Conservation (phyloP, 2,113 vertebrate species). For the Gallinago undulata region DNA sequence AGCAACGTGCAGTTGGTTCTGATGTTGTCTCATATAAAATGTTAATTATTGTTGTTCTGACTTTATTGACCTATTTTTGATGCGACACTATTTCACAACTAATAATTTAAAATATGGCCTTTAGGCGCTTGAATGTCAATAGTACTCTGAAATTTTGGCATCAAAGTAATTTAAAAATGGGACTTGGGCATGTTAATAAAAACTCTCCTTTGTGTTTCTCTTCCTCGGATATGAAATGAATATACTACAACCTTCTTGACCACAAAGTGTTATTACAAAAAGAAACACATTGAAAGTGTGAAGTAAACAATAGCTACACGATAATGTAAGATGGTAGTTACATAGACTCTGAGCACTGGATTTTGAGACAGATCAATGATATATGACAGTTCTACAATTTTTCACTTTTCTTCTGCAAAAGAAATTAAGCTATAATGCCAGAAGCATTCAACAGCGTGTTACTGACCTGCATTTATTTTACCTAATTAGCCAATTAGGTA, state of each 20-base stretch:
- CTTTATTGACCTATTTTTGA: not conserved
- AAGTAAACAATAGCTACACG: not conserved
- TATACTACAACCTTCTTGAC: not conserved
- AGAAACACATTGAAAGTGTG: not conserved
- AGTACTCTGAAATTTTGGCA: not conserved
- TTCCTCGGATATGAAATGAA: not conserved
- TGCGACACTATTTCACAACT: not conserved
- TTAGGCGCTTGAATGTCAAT: not conserved
- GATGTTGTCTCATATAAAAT: not conserved
- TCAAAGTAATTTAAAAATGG: not conserved
- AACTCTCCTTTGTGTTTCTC: not conserved
- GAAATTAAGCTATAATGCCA: not conserved
- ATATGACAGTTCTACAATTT: not conserved
- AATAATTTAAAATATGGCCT: not conserved
- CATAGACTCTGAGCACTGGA: not conserved
- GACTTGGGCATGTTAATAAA: not conserved
- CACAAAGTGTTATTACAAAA: not conserved
- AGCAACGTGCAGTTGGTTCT: not conserved
- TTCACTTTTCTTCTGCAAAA: not conserved
- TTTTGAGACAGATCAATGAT: not conserved
- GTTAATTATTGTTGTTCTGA: not conserved
- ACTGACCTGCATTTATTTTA: not conserved
- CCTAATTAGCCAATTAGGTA: not conserved
- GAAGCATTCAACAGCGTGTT: no score
- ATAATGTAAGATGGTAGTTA: not conserved